Conservation (phyloP, 2,797 vertebrate species). For the Trematomus bernacchii region DNA sequence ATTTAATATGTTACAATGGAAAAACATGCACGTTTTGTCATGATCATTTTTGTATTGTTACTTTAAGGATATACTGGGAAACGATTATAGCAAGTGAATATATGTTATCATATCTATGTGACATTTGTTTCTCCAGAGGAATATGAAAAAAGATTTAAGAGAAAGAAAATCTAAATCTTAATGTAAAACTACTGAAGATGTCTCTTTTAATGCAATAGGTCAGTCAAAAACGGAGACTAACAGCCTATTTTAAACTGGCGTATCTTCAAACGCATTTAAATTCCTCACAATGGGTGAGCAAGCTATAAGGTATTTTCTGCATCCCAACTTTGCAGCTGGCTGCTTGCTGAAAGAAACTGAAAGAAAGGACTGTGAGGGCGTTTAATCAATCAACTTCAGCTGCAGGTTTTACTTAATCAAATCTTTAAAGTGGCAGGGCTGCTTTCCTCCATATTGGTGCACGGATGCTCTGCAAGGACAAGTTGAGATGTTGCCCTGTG, state of each 20-base stretch:
- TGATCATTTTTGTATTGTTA: neutral
- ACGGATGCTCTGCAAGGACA: slow-evolving; percentile 31
- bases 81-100: neutral
- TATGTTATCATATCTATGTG: neutral
- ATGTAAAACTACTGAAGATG: neutral
- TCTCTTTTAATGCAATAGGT: neutral
- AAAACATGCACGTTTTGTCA: no score
- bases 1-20: neutral
- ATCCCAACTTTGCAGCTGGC: slow-evolving; percentile 42
- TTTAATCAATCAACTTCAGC: slow-evolving; percentile 79
- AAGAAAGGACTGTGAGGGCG: slow-evolving; percentile 38
- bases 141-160: neutral
- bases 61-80: neutral
- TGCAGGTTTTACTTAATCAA: slow-evolving; percentile 76
- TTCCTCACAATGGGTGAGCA: slow-evolving; percentile 29
- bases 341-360: slow-evolving; percentile 17
- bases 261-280: slow-evolving; percentile 22
- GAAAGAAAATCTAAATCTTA: neutral
- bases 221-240: neutral
- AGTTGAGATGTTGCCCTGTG: slow-evolving; percentile 26
- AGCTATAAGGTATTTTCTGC: slow-evolving; percentile 35
- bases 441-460: slow-evolving; percentile 42
- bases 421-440: slow-evolving; percentile 69
- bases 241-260: neutral
- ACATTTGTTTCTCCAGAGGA: neutral